Base-by-base conservation (phyloP, 2,888 invertebrate genomes). In the Apamea crenata region DNA sequence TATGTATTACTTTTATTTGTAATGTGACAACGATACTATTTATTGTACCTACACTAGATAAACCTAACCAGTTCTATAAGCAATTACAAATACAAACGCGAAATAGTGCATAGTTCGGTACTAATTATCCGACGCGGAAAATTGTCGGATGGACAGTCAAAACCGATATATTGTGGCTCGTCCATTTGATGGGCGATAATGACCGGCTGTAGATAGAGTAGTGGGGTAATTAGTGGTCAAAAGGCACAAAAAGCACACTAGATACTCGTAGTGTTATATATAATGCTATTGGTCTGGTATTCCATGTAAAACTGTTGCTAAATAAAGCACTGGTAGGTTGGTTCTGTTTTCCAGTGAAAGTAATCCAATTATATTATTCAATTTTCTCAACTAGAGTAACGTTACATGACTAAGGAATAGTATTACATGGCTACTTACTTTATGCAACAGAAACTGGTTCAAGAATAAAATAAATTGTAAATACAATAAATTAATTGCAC, bases 151-250 rank as follows among this genome's bases (percentile, higher is more conserved):
- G n/a, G 40, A 14, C 59, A 16, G 47, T n/a, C 36, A 47, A 29
- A n/a, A 61, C 61, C 66, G 32, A 84, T 67, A 80, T 67, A 63
- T 63, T 47, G 74, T 66, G 61, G 69, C 61, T 32, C 12, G 69
- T 50, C 47, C 65, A 59, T 61, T 83, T 71, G 70, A 80, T 40
- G 61, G 47, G 16, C 25, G 47, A 25, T 74, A 68, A 59, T 50
- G 40, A 25, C 47, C 47, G 18, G 29, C 8, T 67, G 61, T 67
- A 66, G 40, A 56, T 59, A 18, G 25, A 56, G 68, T 56, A 14
- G 40, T 36, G 44, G 10, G 5, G 4, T 36, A 71, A 67, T 74
- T 71, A 56, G 44, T 36, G 53, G 47, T 53, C 53, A 40, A 71
- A 61, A 67, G 29, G 16, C 14, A 50, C 6, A 50, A 12, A 66